Percentiles rank a stretch among this genome's conserved stretches.
These are phyloP conservation scores for Catamblyrhynchus diadema DNA, from an alignment of 2,797 vertebrate species.

Conservation along the genomic window DNA sequence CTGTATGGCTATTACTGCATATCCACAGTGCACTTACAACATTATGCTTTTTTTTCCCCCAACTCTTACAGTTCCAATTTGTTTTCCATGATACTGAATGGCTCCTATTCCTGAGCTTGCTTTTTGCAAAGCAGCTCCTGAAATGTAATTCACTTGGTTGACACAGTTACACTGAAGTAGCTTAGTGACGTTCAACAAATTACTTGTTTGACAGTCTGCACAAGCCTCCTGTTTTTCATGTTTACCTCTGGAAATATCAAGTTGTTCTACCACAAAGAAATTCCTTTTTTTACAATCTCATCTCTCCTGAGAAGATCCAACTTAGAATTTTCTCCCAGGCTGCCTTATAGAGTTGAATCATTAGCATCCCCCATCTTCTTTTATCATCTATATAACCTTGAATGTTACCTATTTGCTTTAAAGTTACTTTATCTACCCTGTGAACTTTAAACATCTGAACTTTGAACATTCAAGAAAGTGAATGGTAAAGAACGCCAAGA, in stretches of 20 bases:
- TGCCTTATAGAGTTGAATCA: background rate
- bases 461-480: background rate
- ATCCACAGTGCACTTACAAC: background rate
- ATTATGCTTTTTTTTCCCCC: rapidly evolving
- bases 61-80: background rate
- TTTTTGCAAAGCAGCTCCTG: background rate
- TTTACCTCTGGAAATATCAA: background rate
- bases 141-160: background rate
- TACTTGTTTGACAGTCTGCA: background rate
- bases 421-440: background rate
- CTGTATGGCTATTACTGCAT: background rate
- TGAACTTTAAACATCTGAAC: background rate
- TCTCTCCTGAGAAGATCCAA: background rate
- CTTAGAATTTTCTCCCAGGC: background rate
- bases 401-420: background rate
- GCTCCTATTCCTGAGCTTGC: background rate
- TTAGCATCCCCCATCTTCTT: background rate
- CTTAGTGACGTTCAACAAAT: background rate
- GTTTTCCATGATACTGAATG: background rate
- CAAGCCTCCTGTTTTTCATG: background rate
- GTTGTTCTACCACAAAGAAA: background rate
- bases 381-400: background rate
- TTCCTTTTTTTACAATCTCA: background rate
- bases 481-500: background rate
- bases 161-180: background rate